phyloP scores from a whole-genome alignment of 37 sponge, comb jelly and placozoan genomes.

The Crambe crambe region DNA sequence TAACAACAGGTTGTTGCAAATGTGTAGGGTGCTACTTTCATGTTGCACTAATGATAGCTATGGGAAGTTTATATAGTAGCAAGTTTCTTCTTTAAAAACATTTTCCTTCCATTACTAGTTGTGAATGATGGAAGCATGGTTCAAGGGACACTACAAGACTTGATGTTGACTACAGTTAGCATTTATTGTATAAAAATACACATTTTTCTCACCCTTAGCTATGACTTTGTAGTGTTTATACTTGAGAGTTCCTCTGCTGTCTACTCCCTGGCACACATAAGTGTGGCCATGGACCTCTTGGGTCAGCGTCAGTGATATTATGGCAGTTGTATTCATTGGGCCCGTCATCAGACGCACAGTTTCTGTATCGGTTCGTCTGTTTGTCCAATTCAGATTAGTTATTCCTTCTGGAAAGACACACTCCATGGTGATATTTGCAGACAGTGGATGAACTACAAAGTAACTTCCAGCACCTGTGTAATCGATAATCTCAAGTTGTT shows the following conservation, averaged over 20 bases:
- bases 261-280: background rate
- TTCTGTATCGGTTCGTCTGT: background rate
- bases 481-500: background rate
- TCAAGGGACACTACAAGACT: no score
- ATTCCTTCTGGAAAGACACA: constrained; percentile 6
- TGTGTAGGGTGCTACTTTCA: no score
- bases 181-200: no score
- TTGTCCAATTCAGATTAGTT: background rate
- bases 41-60: no score
- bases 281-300: background rate
- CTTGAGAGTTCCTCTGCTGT: background rate
- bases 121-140: no score
- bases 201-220: constrained; percentile 7
- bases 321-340: background rate
- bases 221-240: background rate
- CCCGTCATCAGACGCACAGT: no score
- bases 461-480: background rate
- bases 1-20: no score
- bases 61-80: no score
- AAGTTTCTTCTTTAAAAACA: no score
- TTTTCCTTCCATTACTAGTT: no score
- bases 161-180: no score
- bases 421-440: background rate
- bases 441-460: background rate
- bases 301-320: background rate